Conservation (phyloP, 2,888 invertebrate species). For the Drosophila rellima region DNA sequence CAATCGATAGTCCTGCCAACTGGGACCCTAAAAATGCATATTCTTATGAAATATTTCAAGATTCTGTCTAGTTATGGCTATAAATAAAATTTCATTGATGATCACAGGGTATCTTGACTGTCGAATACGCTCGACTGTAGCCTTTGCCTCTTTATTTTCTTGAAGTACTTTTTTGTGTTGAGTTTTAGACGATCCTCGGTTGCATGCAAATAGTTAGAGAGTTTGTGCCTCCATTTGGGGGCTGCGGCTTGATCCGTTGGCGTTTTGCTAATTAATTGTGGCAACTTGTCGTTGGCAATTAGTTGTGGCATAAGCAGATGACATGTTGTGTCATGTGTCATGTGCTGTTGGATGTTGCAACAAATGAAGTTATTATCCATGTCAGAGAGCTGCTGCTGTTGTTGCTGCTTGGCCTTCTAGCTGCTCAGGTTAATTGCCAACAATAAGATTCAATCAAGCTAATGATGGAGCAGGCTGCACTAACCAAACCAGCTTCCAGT, state of each 20-base stretch:
- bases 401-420: conserved; percentile 53
- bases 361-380: conserved; percentile 73
- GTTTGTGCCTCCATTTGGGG: conserved; percentile 1
- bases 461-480: conserved; percentile 66
- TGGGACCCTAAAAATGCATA: too few species aligned
- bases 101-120: too few species aligned
- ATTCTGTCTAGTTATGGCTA: too few species aligned
- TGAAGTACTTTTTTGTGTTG: neutral
- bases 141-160: neutral
- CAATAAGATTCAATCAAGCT: conserved; percentile 82
- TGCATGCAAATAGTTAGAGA: conserved; percentile 61
- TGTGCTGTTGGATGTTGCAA: conserved; percentile 35
- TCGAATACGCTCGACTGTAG: too few species aligned
- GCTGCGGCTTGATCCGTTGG: conserved; percentile 43
- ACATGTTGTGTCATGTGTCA: conserved; percentile 76
- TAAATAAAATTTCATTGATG: too few species aligned
- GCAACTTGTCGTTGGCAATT: conserved; percentile 74
- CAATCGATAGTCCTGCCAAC: too few species aligned
- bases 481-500: conserved; percentile 47
- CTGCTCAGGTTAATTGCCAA: conserved; percentile 78
- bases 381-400: conserved; percentile 20
- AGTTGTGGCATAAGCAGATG: conserved; percentile 68
- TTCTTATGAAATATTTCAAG: too few species aligned
- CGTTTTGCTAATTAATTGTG: conserved; percentile 75
- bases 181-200: conserved; percentile 18